Percentiles rank a stretch among this genome's conserved stretches.
Evolutionary conservation across 2,888 invertebrate genomes (phyloP).

Genomic region (Eremobia ochroleuca): DNA sequence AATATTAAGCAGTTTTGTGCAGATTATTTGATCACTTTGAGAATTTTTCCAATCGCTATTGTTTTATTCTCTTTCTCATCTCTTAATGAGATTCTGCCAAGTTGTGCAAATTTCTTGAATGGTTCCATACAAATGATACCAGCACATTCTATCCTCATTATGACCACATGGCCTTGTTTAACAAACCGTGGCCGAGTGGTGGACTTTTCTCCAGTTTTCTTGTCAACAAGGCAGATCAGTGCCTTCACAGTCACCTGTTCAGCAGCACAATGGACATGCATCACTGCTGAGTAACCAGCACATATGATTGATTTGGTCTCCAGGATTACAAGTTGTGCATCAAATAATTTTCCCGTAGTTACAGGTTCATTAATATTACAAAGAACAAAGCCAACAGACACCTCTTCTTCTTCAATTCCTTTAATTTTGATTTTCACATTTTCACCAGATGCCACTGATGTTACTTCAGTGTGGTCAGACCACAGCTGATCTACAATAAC

Average conservation of each 20-base stretch:
- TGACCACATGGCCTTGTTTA: constrained; percentile 19
- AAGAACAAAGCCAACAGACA: constrained; percentile 20
- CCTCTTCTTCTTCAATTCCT: constrained; percentile 26
- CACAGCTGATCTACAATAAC: constrained; percentile 32
- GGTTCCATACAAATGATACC: constrained; percentile 20
- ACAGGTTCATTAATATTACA: constrained; percentile 8
- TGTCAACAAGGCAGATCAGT: constrained; percentile 17
- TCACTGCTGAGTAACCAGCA: constrained; percentile 28
- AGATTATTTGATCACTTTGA: constrained; percentile 19
- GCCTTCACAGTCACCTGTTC: constrained; percentile 7
- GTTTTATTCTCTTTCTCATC: constrained; percentile 78
- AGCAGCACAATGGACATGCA: constrained; percentile 24
- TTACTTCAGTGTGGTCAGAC: constrained; percentile 21
- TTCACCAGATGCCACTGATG: constrained; percentile 11
- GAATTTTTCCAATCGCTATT: constrained; percentile 23
- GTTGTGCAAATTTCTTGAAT: background rate
- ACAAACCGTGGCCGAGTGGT: background rate
- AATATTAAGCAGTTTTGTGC: background rate
- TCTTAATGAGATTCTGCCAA: constrained; percentile 21
- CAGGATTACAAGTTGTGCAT: constrained; percentile 9
- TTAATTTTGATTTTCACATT: constrained; percentile 14
- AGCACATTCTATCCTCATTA: constrained; percentile 17
- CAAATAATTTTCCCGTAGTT: constrained; percentile 6
- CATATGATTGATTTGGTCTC: constrained; percentile 23
- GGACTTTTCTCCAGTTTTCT: constrained; percentile 16